Conservation (phyloP, 2,113 vertebrate genomes). For the Danionella cerebrum region DNA sequence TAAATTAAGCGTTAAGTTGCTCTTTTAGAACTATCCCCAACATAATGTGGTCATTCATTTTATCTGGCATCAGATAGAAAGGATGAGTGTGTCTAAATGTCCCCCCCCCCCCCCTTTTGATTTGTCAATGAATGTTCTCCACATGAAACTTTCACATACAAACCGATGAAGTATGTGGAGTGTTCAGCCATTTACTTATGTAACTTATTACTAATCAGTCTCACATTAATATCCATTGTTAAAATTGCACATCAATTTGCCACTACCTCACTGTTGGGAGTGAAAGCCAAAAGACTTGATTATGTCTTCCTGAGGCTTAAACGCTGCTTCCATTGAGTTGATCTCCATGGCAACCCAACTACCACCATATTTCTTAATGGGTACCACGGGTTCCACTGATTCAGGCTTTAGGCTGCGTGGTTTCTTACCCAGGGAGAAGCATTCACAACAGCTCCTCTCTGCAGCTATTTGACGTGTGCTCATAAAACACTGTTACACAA, state of each 20-base stretch:
- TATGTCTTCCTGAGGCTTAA: conserved; percentile 41
- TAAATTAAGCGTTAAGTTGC: no score
- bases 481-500: conserved; percentile 27
- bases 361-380: conserved; percentile 54
- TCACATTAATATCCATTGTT: neutral
- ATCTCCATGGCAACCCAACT: conserved; percentile 49
- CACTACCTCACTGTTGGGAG: conserved; percentile 20
- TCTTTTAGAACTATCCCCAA: no score
- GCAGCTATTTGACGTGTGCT: conserved; percentile 29
- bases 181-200: no score
- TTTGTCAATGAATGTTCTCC: no score
- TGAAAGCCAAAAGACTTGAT: conserved; percentile 34
- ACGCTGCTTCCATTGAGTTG: conserved; percentile 48
- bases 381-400: conserved; percentile 59
- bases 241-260: neutral
- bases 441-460: conserved; percentile 38
- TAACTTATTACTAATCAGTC: no score
- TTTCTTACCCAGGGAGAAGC: conserved; percentile 58
- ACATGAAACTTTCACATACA: no score
- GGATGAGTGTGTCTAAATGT: no score
- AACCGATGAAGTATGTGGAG: no score
- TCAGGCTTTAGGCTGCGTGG: conserved; percentile 58
- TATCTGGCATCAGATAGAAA: no score
- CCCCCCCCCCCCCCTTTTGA: no score
- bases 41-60: no score